Conservation (phyloP, 2,113 vertebrate genomes). For the Misgurnus anguillicaudatus region DNA sequence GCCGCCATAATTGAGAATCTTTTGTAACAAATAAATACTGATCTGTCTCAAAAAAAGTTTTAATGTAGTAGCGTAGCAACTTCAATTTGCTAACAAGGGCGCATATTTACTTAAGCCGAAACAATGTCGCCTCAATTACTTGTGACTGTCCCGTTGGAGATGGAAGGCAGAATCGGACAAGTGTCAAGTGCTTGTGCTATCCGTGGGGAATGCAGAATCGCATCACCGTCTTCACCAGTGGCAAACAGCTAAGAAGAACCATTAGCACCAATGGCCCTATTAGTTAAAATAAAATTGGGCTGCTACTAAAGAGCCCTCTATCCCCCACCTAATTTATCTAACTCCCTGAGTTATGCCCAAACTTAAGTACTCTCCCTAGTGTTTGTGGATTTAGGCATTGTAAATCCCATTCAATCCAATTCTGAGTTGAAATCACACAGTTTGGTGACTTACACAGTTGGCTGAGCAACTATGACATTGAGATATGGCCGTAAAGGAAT, state of each 20-base stretch:
- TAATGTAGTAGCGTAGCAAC: neutral
- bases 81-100: constrained; percentile 30
- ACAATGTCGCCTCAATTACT: constrained; percentile 55
- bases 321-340: neutral
- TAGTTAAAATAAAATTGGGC: constrained; percentile 59
- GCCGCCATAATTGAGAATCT: no score
- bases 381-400: constrained; percentile 34
- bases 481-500: constrained; percentile 13
- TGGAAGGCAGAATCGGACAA: constrained; percentile 34
- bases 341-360: neutral
- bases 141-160: neutral
- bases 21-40: no score
- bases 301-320: constrained; percentile 32
- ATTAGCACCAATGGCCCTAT: constrained; percentile 58
- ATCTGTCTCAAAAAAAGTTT: no score
- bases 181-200: constrained; percentile 36
- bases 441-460: constrained; percentile 44
- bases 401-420: constrained; percentile 42
- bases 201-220: constrained; percentile 55
- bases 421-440: constrained; percentile 42
- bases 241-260: constrained; percentile 53
- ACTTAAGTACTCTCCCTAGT: constrained; percentile 25
- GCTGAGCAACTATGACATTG: constrained; percentile 28
- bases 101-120: constrained; percentile 65
- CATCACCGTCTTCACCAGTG: constrained; percentile 57